Conservation (phyloP, 2,113 vertebrate species). For the Oryzias curvinotus region DNA sequence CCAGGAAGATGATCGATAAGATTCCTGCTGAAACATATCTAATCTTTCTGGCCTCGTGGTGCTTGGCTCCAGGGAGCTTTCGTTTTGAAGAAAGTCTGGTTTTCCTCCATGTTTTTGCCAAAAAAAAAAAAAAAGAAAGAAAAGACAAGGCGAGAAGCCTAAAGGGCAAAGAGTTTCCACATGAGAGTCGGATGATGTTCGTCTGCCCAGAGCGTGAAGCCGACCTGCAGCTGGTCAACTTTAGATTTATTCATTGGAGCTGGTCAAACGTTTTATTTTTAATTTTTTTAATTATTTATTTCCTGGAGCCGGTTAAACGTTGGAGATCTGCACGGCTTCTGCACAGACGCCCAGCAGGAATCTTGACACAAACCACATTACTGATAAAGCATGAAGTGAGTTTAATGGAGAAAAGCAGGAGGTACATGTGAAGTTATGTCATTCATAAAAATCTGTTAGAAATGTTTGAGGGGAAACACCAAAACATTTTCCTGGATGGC, state of each 20-base stretch:
- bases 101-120: neutral
- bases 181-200: conserved; percentile 61
- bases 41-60: conserved; percentile 39
- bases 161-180: conserved; percentile 28
- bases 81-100: neutral
- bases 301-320: neutral
- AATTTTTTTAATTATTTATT: no score
- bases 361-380: no score
- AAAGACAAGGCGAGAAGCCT: neutral
- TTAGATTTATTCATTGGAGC: neutral
- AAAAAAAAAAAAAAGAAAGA: neutral
- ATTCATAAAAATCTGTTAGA: no score
- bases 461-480: no score
- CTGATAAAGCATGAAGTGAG: no score
- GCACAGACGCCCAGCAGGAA: no score
- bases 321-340: no score
- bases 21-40: conserved; percentile 32
- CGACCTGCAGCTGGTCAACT: neutral
- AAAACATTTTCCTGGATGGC: no score
- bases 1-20: conserved; percentile 8
- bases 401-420: no score
- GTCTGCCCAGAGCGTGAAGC: neutral
- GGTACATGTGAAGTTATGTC: no score
- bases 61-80: neutral
- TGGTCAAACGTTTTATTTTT: no score